Conservation (phyloP, 1,140 invertebrate species). For the Tetraneura akinire region DNA sequence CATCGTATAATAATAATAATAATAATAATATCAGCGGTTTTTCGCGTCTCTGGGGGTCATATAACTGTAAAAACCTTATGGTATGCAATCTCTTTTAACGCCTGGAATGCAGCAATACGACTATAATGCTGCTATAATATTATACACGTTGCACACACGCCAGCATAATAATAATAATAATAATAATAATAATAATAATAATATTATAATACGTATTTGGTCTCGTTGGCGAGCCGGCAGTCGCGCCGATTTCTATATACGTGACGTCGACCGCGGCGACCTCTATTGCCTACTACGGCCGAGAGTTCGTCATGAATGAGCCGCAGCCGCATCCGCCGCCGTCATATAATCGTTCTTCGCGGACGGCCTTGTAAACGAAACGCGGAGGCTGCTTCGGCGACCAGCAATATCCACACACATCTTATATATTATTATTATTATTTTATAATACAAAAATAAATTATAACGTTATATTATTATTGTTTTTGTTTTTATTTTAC, state of each 20-base stretch:
- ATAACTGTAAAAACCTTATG: conserved; percentile 33
- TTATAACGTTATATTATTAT: too few species aligned
- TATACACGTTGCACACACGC: conserved; percentile 2
- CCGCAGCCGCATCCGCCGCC: not conserved
- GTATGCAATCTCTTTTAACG: conserved; percentile 32
- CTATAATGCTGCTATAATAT: conserved; percentile 2
- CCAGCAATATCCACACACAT: too few species aligned
- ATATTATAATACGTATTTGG: conserved; percentile 7
- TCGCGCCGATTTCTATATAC: too few species aligned
- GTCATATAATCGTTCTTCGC: conserved; percentile 12
- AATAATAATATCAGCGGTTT: conserved; percentile 46
- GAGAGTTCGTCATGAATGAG: conserved; percentile 39
- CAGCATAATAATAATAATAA: too few species aligned
- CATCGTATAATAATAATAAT: not conserved
- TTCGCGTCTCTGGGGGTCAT: conserved; percentile 36
- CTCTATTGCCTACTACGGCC: conserved; percentile 43
- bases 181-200: not conserved
- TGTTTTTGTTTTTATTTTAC: too few species aligned
- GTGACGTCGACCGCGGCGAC: conserved; percentile 9
- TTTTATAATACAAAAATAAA: too few species aligned
- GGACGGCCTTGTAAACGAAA: conserved; percentile 35
- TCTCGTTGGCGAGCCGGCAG: not conserved
- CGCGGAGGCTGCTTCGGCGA: conserved; percentile 2
- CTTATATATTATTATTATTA: too few species aligned
- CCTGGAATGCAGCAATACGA: conserved; percentile 33